phyloP scores from a whole-genome alignment of 2,113 vertebrate species.

The Nestor notabilis region DNA sequence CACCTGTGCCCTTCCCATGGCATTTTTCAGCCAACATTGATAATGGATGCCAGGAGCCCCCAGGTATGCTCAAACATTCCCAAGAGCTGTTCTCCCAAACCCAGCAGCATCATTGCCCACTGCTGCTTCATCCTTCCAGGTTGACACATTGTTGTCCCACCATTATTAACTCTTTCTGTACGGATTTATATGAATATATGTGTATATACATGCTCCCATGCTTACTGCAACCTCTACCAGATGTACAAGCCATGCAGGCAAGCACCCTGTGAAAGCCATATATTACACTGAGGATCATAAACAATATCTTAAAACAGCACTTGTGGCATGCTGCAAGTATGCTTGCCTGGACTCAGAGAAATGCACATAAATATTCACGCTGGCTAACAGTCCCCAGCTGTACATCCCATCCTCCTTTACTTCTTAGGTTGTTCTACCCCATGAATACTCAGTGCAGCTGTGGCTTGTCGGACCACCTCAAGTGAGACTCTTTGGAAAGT shows the following conservation, averaged over 20 bases:
- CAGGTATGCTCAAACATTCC: background rate
- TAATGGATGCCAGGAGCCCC: background rate
- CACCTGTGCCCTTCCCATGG: accelerated
- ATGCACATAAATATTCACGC: background rate
- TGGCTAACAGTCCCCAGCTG: background rate
- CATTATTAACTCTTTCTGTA: background rate
- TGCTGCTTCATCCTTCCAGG: background rate
- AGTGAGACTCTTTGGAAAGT: background rate
- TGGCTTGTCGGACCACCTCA: background rate
- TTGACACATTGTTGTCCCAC: background rate
- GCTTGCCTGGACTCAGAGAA: background rate
- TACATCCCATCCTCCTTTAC: background rate
- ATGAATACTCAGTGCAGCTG: background rate
- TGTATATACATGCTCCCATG: background rate
- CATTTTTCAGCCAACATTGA: accelerated
- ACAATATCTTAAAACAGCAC: background rate
- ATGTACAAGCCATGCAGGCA: background rate
- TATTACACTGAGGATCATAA: background rate
- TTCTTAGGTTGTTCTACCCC: background rate
- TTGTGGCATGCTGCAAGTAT: background rate
- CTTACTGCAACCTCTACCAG: background rate
- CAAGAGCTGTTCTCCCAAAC: background rate
- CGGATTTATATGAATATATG: background rate
- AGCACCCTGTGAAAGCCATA: background rate
- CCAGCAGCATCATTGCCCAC: accelerated